phyloP scores from a whole-genome alignment of 2,888 invertebrate species.

The Girardia tigrina region DNA sequence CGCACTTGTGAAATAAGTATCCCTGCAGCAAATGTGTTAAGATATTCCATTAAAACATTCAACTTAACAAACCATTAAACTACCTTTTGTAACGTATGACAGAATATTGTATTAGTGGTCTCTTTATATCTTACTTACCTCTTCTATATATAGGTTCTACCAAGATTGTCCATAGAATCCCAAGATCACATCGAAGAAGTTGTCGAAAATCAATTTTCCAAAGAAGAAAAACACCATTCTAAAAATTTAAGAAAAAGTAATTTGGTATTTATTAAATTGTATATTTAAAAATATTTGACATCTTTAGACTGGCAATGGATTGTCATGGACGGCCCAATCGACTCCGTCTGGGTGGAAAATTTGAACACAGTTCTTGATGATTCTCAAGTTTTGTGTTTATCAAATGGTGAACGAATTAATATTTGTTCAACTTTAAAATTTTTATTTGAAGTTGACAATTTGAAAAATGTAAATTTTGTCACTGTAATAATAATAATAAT shows the following conservation, averaged over 20 bases:
- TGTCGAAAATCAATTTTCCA: background rate
- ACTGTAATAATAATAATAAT: too few relatives aligned
- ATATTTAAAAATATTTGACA: background rate
- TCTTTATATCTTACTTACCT: too few relatives aligned
- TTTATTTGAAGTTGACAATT: slow-evolving; percentile 49
- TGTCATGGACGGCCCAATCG: slow-evolving; percentile 49
- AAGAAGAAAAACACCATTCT: background rate
- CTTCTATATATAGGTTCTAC: background rate
- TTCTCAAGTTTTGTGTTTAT: slow-evolving; percentile 48
- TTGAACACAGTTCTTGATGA: slow-evolving; percentile 50
- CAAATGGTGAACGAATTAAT: slow-evolving; percentile 48
- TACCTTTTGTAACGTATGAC: too few relatives aligned
- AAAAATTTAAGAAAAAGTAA: background rate
- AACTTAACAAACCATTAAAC: too few relatives aligned
- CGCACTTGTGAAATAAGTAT: too few relatives aligned
- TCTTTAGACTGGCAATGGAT: slow-evolving; percentile 46
- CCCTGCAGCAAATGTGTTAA: too few relatives aligned
- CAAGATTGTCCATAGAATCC: background rate
- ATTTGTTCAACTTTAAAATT: slow-evolving; percentile 45
- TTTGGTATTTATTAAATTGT: too few relatives aligned
- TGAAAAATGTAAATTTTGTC: slow-evolving; percentile 47
- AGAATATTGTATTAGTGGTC: too few relatives aligned
- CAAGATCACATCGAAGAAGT: background rate
- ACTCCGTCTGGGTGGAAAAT: slow-evolving; percentile 50
- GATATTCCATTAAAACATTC: too few relatives aligned